Evolutionary conservation across 2,113 vertebrate species (phyloP), one percentile per base, ranked within the genome.

Genomic region (Pseudolaguvia tuberculata): DNA sequence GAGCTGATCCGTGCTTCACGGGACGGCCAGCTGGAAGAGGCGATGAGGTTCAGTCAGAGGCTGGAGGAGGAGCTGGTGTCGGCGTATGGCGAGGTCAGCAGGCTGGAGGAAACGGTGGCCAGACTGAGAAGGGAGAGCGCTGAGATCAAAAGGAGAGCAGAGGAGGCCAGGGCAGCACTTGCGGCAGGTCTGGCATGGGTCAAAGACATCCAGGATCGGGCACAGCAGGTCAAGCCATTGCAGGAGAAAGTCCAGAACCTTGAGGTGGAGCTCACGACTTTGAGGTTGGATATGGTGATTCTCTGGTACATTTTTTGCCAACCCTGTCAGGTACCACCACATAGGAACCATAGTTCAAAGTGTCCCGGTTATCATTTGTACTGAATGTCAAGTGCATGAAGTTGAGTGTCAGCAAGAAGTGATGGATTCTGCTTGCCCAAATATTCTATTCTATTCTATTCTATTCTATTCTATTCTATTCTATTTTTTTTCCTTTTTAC

Each of bases 11-110:
- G 91, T 4, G 84, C 89, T 5, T 88, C 90, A 0, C 88, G 91
- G 2, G 89, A 92, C 0, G 91, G 90, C 21, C 90, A 92, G 82
- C 79, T 92, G 72, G 85, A 88, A 59, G 91, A 92, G 73, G 90
- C 90, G 52, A 90, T 91, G 78, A 84, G 80, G 31, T 91, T 88
- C 79, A 91, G 86, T 42, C 68, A 84, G 77, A 79, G 80, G 18
- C 66, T 92, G 85, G 91, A 92, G 81, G 86, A 87, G 83, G 91
- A 91, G 82, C 81, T 92, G 70, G 78, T 75, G 1, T 85, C 78
- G 81, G 85, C 88, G 0, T 88, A 87, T 56, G 78, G 82, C 52
- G 84, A 89, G 68, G 86, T 86, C 14, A 77, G 75, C 18, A 85
- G 77, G 48, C 82, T 88, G 75, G 87, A 87, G 20, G 77, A 69